phyloP scores from a whole-genome alignment of 1,140 invertebrate species.

The Caenorhabditis remanei region DNA sequence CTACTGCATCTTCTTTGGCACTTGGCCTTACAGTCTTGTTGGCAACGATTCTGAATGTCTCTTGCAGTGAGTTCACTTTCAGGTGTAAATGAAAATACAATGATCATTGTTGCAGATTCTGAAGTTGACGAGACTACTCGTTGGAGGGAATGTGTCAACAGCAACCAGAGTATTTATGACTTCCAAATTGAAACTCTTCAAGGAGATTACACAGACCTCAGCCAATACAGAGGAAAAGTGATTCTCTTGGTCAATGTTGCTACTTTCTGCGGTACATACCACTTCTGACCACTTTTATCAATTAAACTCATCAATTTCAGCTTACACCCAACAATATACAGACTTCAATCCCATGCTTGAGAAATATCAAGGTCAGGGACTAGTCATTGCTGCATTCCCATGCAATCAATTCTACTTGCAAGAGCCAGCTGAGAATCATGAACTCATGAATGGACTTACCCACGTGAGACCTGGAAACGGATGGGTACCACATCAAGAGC shows the following conservation, averaged over 20 bases:
- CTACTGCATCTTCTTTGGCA: not conserved
- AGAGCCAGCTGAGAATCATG: conserved; percentile 76
- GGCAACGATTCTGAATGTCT: not conserved
- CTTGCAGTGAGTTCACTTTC: conserved; percentile 14
- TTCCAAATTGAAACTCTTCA: conserved; percentile 70
- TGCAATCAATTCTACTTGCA: conserved; percentile 79
- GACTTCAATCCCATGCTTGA: conserved; percentile 77
- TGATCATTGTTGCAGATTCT: conserved; percentile 69
- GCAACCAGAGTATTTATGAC: conserved; percentile 73
- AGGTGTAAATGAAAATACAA: no score
- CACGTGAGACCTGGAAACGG: conserved; percentile 79
- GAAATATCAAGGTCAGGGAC: conserved; percentile 71
- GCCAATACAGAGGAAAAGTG: conserved; percentile 78
- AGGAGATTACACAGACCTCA: conserved; percentile 75
- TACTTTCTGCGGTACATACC: conserved; percentile 78
- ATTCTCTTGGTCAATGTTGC: conserved; percentile 79
- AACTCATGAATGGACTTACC: conserved; percentile 77
- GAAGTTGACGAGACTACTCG: conserved; percentile 75
- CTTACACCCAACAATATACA: conserved; percentile 76
- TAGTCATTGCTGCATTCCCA: conserved; percentile 79
- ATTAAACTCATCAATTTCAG: conserved; percentile 57
- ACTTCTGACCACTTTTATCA: not conserved
- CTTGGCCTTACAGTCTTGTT: not conserved
- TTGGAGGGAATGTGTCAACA: conserved; percentile 71
- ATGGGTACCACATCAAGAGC: conserved; percentile 78